Evolutionary conservation across 2,888 invertebrate species (phyloP), one percentile per base, ranked within the genome.

Genomic region (Lapara coniferarum): DNA sequence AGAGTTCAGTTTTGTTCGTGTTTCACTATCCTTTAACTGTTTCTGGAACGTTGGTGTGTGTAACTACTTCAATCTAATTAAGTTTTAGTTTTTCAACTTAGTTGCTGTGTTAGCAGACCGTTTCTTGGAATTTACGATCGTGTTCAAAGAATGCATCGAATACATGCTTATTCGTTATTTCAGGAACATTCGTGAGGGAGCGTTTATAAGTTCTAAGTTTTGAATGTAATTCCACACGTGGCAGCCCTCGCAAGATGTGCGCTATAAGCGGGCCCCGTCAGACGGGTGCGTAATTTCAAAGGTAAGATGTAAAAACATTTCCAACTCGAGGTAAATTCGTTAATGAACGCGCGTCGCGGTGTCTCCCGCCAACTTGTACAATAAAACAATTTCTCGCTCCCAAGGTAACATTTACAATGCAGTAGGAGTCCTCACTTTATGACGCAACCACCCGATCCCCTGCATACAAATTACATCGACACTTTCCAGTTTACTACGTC

Each of bases 381-480:
- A 84, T 85, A 84, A 84, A 84, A 85, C 81, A 85, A 85, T 85
- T 81, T 82, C 79, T 78, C 77, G 75, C 71, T 77, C 63, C 73
- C 77, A 72, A 80, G 80, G 76, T 81, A 78, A 75, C 81, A 80
- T 78, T 89, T 87, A 85, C 86, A 86, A 89, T 89, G 90, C 91
- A 87, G 82, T 82, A 81, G 81, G 79, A 81, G 86, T 84, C 78
- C 79, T 80, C 80, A 76, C 81, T 88, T 90, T 90, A 90, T 87
- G 87, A 85, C 86, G 82, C 80, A 78, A 77, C 70, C 78, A 82
- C 73, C 76, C 80, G 78, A 84, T 82, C 79, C 80, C 77, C 81
- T 79, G 91, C 88, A 90, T 92, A 91, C 88, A 87, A 89, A 91
- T 90, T 82, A 83, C 79, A 78, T 77, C 75, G 84, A 82, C 85